Conservation (phyloP, 1,140 invertebrate species). For the Vanessa tameamea region DNA sequence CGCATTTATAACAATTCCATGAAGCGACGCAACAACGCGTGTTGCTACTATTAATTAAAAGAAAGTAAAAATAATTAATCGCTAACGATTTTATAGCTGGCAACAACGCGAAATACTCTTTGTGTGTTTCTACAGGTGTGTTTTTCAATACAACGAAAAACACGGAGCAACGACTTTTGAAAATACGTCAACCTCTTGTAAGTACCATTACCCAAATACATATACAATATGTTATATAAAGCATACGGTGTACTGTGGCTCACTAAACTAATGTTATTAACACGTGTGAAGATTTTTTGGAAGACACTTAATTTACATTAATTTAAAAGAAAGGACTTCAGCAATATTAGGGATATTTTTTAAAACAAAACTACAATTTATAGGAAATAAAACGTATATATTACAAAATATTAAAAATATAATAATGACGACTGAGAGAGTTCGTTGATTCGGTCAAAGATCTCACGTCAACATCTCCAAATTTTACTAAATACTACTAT, state of each 20-base stretch:
- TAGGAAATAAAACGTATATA: too few species aligned
- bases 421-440: conserved; percentile 10
- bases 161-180: conserved; percentile 37
- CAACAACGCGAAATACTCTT: conserved; percentile 19
- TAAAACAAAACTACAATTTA: too few species aligned
- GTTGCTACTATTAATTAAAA: conserved; percentile 19
- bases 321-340: too few species aligned
- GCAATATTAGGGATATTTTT: too few species aligned
- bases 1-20: conserved; percentile 3
- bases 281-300: background rate
- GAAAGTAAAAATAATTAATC: conserved; percentile 9
- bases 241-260: conserved; percentile 19
- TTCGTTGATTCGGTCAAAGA: conserved; percentile 37
- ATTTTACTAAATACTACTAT: background rate
- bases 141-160: conserved; percentile 29
- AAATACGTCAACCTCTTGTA: conserved; percentile 36
- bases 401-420: too few species aligned
- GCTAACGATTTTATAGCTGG: conserved; percentile 17
- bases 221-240: conserved; percentile 26
- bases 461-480: conserved; percentile 9
- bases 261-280: background rate
- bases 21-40: background rate
- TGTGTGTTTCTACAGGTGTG: conserved; percentile 37
- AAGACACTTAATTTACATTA: too few species aligned
- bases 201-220: conserved; percentile 15